Evolutionary conservation across 1,140 invertebrate genomes (phyloP).

Genomic region (Spodoptera litura): DNA sequence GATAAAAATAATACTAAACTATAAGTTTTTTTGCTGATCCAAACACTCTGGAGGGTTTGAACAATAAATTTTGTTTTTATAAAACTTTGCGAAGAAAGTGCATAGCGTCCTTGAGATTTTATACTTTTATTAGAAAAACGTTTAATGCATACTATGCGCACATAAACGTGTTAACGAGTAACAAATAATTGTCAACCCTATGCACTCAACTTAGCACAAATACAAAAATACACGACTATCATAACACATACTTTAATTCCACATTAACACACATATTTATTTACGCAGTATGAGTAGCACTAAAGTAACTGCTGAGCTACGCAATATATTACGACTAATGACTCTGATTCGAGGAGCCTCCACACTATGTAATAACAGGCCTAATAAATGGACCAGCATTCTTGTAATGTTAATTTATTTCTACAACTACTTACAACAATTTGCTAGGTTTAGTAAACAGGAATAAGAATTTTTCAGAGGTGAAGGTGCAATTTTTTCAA

Average conservation of each 20-base stretch:
- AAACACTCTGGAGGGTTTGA: neutral
- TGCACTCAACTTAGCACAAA: too few relatives aligned
- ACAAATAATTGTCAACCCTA: too few relatives aligned
- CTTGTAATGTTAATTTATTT: slow-evolving; percentile 6
- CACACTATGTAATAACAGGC: neutral
- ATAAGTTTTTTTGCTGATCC: slow-evolving; percentile 7
- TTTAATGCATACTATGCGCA: too few relatives aligned
- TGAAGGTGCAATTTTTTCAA: neutral
- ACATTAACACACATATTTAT: neutral
- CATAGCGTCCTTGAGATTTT: too few relatives aligned
- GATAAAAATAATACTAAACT: neutral
- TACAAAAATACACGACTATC: too few relatives aligned
- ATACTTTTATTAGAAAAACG: too few relatives aligned
- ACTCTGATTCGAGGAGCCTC: neutral
- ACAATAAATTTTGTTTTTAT: neutral
- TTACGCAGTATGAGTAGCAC: neutral
- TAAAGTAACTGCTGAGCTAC: neutral
- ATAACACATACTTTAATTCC: too few relatives aligned
- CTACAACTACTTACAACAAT: neutral
- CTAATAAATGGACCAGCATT: neutral
- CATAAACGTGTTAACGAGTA: too few relatives aligned
- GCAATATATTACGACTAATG: slow-evolving; percentile 8
- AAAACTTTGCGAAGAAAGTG: too few relatives aligned
- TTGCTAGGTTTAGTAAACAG: neutral
- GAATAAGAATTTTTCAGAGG: neutral